Evolutionary conservation across 2,888 invertebrate species (phyloP).

Genomic region (Parnassius smintheus): DNA sequence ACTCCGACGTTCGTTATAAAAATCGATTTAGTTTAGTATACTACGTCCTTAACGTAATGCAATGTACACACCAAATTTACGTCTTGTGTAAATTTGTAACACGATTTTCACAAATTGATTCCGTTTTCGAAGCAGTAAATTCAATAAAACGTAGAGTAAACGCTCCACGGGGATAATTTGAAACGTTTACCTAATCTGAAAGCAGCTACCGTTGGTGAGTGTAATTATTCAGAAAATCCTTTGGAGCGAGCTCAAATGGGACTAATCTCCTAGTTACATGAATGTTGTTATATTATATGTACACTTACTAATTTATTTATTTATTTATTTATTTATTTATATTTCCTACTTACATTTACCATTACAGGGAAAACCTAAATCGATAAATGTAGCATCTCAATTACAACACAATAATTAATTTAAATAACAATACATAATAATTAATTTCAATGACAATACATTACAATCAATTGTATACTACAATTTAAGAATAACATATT

Average conservation of each 20-base stretch:
- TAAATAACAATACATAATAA: too few relatives aligned
- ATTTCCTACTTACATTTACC: too few relatives aligned
- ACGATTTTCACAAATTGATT: conserved; percentile 71
- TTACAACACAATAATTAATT: too few relatives aligned
- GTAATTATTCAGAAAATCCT: conserved; percentile 35
- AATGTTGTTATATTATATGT: too few relatives aligned
- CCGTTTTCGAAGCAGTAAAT: conserved; percentile 58
- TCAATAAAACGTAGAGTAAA: conserved; percentile 61
- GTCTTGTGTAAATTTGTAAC: conserved; percentile 68
- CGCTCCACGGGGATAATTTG: conserved; percentile 68
- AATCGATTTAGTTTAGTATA: conserved; percentile 40
- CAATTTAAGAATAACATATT: too few relatives aligned
- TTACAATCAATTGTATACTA: too few relatives aligned
- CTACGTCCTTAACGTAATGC: conserved; percentile 44
- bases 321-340: too few relatives aligned
- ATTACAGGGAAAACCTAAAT: too few relatives aligned
- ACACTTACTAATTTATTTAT: too few relatives aligned
- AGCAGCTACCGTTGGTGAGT: conserved; percentile 45
- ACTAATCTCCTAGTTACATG: neutral
- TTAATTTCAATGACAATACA: too few relatives aligned
- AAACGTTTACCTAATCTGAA: conserved; percentile 70
- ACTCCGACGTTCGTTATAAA: conserved; percentile 40
- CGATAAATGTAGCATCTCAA: too few relatives aligned
- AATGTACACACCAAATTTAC: conserved; percentile 75
- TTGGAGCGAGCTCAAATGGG: conserved; percentile 4